Conservation (phyloP, 2,113 vertebrate genomes). For the Oriolus oriolus region DNA sequence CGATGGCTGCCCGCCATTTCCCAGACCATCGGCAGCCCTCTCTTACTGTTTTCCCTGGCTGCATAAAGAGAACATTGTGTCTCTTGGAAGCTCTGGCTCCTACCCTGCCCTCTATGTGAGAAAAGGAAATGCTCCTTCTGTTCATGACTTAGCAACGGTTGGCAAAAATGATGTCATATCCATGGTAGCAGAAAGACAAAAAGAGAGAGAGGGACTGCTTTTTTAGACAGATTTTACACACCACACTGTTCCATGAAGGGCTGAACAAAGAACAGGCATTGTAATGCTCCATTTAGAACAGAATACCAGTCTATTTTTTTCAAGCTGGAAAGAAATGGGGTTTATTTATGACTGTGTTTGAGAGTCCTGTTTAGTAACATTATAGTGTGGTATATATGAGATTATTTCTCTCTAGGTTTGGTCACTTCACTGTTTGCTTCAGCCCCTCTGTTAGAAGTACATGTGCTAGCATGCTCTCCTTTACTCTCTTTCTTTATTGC, state of each 20-base stretch:
- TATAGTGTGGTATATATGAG: neutral
- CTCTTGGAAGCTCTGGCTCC: slow-evolving; percentile 29
- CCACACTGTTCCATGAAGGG: neutral
- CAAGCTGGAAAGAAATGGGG: neutral
- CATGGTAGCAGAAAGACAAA: slow-evolving; percentile 62
- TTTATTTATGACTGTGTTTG: neutral
- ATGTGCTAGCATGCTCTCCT: neutral
- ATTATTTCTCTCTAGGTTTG: neutral
- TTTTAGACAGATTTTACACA: neutral
- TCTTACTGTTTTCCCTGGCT: slow-evolving; percentile 12
- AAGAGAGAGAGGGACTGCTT: neutral
- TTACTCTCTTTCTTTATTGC: neutral
- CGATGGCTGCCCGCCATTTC: slow-evolving; percentile 37
- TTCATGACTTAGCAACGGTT: slow-evolving; percentile 46
- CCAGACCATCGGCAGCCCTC: slow-evolving; percentile 27
- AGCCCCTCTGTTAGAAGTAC: neutral
- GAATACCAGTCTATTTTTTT: neutral
- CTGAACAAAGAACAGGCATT: neutral
- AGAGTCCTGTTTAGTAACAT: neutral
- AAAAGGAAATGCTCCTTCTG: slow-evolving; percentile 40
- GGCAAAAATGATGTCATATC: slow-evolving; percentile 65
- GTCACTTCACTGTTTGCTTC: neutral
- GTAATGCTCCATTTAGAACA: neutral
- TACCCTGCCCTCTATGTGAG: neutral
- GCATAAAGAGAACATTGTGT: slow-evolving; percentile 50